Percentiles rank a stretch among this genome's conserved stretches.
These are phyloP conservation scores for Drosophila pseudotalamancana DNA, from an alignment of 2,888 invertebrate species.

Conservation along the genomic window DNA sequence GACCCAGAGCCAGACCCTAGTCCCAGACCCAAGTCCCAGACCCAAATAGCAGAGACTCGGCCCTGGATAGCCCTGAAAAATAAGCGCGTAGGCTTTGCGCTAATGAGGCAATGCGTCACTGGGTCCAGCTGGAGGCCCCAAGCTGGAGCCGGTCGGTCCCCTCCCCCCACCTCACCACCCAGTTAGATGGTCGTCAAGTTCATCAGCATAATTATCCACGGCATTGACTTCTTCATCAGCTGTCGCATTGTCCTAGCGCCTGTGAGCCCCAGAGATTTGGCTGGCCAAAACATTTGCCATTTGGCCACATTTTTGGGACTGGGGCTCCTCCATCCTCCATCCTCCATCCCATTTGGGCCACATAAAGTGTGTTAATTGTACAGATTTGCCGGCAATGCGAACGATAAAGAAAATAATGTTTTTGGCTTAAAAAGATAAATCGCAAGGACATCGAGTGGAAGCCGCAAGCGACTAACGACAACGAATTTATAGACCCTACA, in stretches of 20 bases:
- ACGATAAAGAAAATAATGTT: constrained; percentile 71
- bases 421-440: constrained; percentile 77
- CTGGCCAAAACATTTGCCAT: constrained; percentile 34
- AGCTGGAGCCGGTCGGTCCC: not conserved
- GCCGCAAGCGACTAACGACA: constrained; percentile 45
- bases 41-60: too few relatives aligned
- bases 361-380: constrained; percentile 79
- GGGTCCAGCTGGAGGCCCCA: constrained; percentile 24
- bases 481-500: constrained; percentile 31
- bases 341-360: constrained; percentile 12
- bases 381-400: constrained; percentile 64
- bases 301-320: constrained; percentile 13
- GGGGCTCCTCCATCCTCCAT: too few relatives aligned
- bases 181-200: constrained; percentile 60
- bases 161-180: too few relatives aligned
- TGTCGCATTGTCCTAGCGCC: constrained; percentile 55
- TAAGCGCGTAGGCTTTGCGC: constrained; percentile 72
- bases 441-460: constrained; percentile 51
- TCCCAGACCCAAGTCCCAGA: too few relatives aligned
- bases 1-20: too few relatives aligned
- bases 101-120: constrained; percentile 79
- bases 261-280: constrained; percentile 43
- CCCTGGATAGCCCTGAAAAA: constrained; percentile 18
- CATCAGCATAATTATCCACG: constrained; percentile 76
- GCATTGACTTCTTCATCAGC: constrained; percentile 80